A percentile compares a stretch with the other conserved stretches of the same genome.
phyloP scores from a whole-genome alignment of 2,888 invertebrate species.

The Caenorhabditis japonica region DNA sequence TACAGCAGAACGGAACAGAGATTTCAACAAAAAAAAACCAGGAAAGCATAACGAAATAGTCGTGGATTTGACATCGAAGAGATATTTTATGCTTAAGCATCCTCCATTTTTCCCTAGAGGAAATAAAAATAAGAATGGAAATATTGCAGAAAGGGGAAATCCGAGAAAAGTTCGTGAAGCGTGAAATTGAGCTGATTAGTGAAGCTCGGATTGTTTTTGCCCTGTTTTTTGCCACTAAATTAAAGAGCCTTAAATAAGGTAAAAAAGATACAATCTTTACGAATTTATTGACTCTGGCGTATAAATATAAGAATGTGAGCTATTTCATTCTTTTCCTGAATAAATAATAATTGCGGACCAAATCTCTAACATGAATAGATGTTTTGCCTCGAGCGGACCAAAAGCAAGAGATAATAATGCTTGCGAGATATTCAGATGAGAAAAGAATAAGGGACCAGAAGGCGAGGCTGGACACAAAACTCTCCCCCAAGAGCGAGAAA shows the following conservation, averaged over 20 bases:
- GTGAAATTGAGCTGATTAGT: constrained; percentile 49
- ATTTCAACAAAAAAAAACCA: no score
- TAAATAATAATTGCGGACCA: constrained; percentile 30
- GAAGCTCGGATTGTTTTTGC: constrained; percentile 29
- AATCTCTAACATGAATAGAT: constrained; percentile 31
- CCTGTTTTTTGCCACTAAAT: not conserved
- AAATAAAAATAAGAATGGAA: constrained; percentile 1
- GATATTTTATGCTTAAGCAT: not conserved
- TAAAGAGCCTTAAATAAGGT: not conserved
- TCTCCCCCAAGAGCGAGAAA: constrained; percentile 24
- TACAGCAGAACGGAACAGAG: constrained; percentile 28
- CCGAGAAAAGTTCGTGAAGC: constrained; percentile 31
- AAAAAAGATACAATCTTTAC: not conserved
- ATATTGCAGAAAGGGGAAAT: constrained; percentile 31
- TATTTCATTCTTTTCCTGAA: constrained; percentile 5
- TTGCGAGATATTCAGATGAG: constrained; percentile 39
- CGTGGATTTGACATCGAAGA: constrained; percentile 8
- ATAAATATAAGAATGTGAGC: not conserved
- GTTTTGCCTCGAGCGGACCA: not conserved
- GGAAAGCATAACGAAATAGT: constrained; percentile 1
- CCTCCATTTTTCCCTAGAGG: not conserved
- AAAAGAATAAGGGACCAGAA: constrained; percentile 11
- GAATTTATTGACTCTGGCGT: not conserved
- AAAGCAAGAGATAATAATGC: constrained; percentile 39
- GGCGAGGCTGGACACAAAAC: constrained; percentile 24